Conservation (phyloP, 2,888 invertebrate species). For the Aleiodes testaceus region DNA sequence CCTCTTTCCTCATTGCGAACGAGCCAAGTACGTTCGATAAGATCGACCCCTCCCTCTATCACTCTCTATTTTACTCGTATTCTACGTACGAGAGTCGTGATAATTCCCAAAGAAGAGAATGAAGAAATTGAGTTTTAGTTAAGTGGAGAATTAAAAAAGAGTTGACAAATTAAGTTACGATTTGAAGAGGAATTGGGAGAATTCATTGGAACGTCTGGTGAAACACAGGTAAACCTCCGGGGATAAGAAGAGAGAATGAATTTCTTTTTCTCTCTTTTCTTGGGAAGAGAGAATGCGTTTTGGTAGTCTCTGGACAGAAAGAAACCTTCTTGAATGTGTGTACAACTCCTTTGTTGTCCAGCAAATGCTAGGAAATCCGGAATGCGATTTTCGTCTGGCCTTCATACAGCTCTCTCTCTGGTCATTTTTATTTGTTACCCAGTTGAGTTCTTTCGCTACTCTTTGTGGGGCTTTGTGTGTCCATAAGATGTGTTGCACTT, state of each 20-base stretch:
- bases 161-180: neutral
- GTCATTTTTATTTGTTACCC: constrained; percentile 59
- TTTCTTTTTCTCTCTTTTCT: no score
- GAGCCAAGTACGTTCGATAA: constrained; percentile 42
- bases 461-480: constrained; percentile 32
- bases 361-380: constrained; percentile 57
- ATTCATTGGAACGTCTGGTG: neutral
- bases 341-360: constrained; percentile 31
- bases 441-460: constrained; percentile 49
- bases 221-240: constrained; percentile 13
- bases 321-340: neutral
- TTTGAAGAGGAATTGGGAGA: neutral
- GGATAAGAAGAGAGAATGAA: neutral
- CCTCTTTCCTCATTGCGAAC: constrained; percentile 37
- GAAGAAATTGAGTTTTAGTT: neutral
- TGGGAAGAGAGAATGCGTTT: neutral
- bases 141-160: neutral
- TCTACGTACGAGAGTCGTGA: constrained; percentile 32
- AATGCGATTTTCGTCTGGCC: constrained; percentile 60
- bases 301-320: neutral
- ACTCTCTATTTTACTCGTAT: constrained; percentile 29
- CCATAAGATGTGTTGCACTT: neutral
- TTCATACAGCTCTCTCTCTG: constrained; percentile 23
- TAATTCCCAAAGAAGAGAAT: constrained; percentile 6
- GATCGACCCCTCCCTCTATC: constrained; percentile 35